These are phyloP conservation scores for Ctena decussata DNA, from an alignment of 2,888 invertebrate genomes.

Conservation along the genomic window DNA sequence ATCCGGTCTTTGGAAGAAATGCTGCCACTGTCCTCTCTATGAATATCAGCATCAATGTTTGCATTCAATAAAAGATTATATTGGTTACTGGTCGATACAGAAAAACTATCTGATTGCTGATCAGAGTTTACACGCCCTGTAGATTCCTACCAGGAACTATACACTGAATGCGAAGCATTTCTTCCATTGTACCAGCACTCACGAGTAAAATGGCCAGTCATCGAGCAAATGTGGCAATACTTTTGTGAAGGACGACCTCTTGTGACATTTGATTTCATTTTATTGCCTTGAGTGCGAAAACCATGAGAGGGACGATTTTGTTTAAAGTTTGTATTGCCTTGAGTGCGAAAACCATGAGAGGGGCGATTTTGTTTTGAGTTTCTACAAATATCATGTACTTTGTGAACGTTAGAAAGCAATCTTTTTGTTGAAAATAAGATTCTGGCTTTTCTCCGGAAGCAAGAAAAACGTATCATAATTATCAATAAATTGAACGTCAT, in stretches of 20 bases:
- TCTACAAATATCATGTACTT: not conserved
- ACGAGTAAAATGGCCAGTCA: not conserved
- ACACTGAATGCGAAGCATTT: not conserved
- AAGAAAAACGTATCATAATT: too few species aligned
- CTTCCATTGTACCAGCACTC: conserved; percentile 4
- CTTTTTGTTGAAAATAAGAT: not conserved
- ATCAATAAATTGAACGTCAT: too few species aligned
- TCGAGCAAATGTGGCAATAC: not conserved
- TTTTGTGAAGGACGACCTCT: not conserved
- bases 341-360: not conserved
- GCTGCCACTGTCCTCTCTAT: not conserved
- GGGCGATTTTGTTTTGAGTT: not conserved
- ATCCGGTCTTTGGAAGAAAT: not conserved
- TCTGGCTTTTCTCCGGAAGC: not conserved
- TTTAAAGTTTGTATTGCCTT: not conserved
- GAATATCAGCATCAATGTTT: not conserved
- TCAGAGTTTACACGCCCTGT: not conserved
- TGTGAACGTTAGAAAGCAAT: not conserved
- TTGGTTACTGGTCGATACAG: not conserved
- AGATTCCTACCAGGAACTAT: not conserved
- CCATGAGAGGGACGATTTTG: not conserved
- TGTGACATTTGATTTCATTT: too few species aligned
- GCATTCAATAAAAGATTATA: not conserved
- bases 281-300: too few species aligned
- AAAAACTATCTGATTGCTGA: not conserved